These are phyloP conservation scores for Molorchus minor DNA, from an alignment of 2,888 invertebrate species.

Conservation along the genomic window DNA sequence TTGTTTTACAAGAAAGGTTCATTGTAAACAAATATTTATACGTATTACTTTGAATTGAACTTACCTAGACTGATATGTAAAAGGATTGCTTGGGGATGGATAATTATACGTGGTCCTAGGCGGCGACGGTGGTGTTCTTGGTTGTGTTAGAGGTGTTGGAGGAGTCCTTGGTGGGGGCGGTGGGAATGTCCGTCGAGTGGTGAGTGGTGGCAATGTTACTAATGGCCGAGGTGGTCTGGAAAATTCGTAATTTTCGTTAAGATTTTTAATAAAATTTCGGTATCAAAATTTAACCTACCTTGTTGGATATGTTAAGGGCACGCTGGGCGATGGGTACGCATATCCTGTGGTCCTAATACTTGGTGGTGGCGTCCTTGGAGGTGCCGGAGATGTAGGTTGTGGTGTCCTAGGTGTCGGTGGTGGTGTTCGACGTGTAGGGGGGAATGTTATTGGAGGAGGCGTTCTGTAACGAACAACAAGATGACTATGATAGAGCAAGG, in stretches of 20 bases:
- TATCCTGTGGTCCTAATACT: neutral
- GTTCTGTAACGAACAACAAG: neutral
- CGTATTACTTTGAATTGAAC: no score
- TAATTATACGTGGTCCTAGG: conserved; percentile 1
- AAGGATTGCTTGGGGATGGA: neutral
- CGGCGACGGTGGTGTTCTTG: neutral
- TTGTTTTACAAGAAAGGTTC: no score
- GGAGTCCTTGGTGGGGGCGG: conserved; percentile 4
- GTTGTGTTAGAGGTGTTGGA: neutral
- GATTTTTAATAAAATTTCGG: no score
- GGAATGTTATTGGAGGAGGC: no score
- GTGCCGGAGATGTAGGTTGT: neutral
- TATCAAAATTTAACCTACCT: neutral
- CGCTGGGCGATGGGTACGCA: neutral
- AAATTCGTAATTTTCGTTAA: no score
- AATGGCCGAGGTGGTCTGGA: no score
- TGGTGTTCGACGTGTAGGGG: neutral
- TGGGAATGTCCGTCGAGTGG: neutral
- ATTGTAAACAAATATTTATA: no score
- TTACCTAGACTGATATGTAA: no score
- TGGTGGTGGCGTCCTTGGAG: conserved; percentile 6
- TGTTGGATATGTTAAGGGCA: conserved; percentile 1
- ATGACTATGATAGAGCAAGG: no score
- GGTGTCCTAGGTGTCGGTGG: neutral
- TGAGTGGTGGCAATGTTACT: no score